These are phyloP conservation scores for Ptychochromis oligacanthus DNA, from an alignment of 2,113 vertebrate genomes.

Conservation along the genomic window DNA sequence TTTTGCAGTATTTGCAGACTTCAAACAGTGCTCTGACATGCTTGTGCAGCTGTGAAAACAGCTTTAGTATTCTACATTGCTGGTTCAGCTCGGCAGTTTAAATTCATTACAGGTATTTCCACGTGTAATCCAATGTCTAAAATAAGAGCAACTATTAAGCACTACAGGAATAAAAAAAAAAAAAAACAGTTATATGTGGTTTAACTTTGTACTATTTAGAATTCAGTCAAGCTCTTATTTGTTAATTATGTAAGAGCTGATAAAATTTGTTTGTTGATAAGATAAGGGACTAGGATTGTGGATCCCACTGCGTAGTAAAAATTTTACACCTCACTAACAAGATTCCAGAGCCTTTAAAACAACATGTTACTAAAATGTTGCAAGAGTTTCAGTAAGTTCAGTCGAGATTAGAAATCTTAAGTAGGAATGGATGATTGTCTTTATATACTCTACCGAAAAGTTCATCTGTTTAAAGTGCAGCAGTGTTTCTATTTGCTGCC, in stretches of 20 bases:
- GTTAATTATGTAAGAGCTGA: not conserved
- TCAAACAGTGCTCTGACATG: not conserved
- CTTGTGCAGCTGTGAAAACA: slow-evolving; percentile 58
- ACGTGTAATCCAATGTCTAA: not conserved
- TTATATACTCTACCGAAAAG: not conserved
- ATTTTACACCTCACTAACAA: not conserved
- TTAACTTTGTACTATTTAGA: not conserved
- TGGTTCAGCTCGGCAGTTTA: not conserved
- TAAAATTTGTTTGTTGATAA: not conserved
- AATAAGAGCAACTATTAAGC: not conserved
- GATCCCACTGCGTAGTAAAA: not conserved
- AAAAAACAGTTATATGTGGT: not conserved
- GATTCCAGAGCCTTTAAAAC: not conserved
- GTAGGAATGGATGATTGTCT: not conserved
- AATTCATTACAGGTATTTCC: not conserved
- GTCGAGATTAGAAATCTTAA: not conserved
- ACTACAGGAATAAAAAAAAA: not conserved
- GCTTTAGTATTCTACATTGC: not conserved
- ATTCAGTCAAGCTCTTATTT: not conserved
- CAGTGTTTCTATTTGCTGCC: not conserved
- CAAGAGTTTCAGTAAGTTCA: not conserved
- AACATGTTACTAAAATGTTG: not conserved
- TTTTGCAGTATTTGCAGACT: not conserved
- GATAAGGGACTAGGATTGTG: not conserved
- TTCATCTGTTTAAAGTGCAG: not conserved